Conservation (phyloP, 2,888 invertebrate genomes). For the Taphrorychus bicolor region DNA sequence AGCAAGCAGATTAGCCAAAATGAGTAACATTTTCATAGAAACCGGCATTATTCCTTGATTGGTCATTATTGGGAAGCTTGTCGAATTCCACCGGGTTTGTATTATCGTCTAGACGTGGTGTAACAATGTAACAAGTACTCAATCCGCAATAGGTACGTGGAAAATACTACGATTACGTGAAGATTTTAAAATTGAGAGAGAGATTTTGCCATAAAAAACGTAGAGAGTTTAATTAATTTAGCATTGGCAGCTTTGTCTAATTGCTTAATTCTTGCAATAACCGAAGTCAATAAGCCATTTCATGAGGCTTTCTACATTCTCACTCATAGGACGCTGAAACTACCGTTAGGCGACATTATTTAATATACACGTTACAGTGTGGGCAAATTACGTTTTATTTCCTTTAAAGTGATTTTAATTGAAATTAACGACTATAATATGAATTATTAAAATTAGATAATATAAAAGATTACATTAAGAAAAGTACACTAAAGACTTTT, state of each 20-base stretch:
- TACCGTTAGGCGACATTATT: background rate
- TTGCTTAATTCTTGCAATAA: background rate
- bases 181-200: background rate
- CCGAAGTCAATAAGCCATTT: background rate
- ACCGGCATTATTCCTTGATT: no score
- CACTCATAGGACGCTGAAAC: background rate
- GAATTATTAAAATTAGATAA: background rate
- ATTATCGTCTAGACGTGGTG: no score
- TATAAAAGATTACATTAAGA: background rate
- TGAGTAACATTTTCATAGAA: no score
- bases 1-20: no score
- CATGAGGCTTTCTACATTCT: background rate
- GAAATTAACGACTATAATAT: background rate
- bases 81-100: no score
- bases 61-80: no score
- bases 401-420: background rate
- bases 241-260: background rate
- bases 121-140: no score
- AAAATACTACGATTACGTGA: no score
- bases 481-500: no score
- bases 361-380: background rate
- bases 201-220: background rate
- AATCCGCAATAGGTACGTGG: background rate
- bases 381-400: background rate
- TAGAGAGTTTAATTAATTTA: background rate